These are phyloP conservation scores for Peromyscus aztecus DNA, from an alignment of 2,797 vertebrate genomes.

Conservation along the genomic window DNA sequence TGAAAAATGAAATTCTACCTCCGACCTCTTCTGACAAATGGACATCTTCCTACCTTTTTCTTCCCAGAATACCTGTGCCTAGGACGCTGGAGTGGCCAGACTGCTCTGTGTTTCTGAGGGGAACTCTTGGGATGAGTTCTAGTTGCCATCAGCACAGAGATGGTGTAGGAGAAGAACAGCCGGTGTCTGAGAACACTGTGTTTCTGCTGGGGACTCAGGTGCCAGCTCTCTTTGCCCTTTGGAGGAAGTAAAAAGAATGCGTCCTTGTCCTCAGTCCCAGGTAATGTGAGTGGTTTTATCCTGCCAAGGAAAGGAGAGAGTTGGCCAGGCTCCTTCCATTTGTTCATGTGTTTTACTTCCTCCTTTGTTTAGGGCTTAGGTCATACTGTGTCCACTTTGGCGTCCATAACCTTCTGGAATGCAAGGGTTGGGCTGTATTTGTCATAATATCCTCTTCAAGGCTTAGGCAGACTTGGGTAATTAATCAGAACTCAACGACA, in stretches of 20 bases:
- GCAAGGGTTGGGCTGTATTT: neutral
- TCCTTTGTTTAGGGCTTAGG: conserved; percentile 39
- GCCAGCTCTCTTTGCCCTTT: neutral
- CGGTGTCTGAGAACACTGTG: neutral
- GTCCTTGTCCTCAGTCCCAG: neutral
- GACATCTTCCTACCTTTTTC: neutral
- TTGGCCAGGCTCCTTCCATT: neutral
- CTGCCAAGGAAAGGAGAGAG: conserved; percentile 28
- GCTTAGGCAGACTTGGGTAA: neutral
- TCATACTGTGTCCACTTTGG: neutral
- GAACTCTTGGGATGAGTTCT: neutral
- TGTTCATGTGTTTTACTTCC: neutral
- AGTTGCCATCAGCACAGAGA: neutral
- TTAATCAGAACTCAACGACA: neutral
- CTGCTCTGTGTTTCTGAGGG: neutral
- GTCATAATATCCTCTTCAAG: neutral
- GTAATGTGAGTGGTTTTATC: neutral
- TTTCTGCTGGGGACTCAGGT: neutral
- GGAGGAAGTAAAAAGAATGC: neutral
- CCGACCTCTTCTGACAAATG: neutral
- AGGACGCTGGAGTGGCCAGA: neutral
- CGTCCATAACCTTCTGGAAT: neutral
- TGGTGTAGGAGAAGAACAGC: neutral
- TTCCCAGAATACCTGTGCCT: neutral
- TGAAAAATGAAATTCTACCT: neutral